These are phyloP conservation scores for Polyergus mexicanus DNA, from an alignment of 1,140 invertebrate species.

Conservation along the genomic window DNA sequence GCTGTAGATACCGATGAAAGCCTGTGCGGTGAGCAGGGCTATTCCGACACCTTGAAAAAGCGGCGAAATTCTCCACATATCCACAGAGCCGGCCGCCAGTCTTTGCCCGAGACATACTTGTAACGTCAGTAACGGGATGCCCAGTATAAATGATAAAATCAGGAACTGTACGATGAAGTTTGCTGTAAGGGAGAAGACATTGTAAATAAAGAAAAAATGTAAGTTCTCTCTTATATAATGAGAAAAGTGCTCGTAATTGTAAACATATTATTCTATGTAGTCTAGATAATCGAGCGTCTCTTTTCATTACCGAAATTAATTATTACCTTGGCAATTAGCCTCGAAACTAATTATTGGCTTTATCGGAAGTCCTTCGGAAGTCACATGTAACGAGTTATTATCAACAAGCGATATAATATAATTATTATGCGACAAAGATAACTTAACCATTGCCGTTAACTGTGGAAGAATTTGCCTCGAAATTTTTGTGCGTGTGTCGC, in stretches of 20 bases:
- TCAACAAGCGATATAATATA: neutral
- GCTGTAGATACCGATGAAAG: constrained; percentile 94
- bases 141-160: constrained; percentile 93
- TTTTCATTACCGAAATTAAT: constrained; percentile 24
- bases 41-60: constrained; percentile 96
- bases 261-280: neutral
- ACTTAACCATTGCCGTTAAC: neutral
- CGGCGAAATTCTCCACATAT: constrained; percentile 97
- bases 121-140: constrained; percentile 94
- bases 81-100: constrained; percentile 93
- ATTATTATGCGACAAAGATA: too few species aligned
- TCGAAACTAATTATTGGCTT: constrained; percentile 29
- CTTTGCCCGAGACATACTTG: constrained; percentile 95
- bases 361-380: neutral
- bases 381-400: constrained; percentile 9
- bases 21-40: constrained; percentile 92
- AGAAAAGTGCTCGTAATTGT: neutral
- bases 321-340: constrained; percentile 14
- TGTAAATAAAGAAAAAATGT: neutral
- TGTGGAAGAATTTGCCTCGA: neutral
- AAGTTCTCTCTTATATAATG: too few species aligned
- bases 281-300: neutral
- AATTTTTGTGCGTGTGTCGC: neutral
- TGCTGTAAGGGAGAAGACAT: constrained; percentile 85
- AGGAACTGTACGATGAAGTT: constrained; percentile 96